These are phyloP conservation scores for Catostylus mosaicus DNA, from an alignment of 30 jellyfish, hydroid and myxozoan genomes.

Conservation along the genomic window DNA sequence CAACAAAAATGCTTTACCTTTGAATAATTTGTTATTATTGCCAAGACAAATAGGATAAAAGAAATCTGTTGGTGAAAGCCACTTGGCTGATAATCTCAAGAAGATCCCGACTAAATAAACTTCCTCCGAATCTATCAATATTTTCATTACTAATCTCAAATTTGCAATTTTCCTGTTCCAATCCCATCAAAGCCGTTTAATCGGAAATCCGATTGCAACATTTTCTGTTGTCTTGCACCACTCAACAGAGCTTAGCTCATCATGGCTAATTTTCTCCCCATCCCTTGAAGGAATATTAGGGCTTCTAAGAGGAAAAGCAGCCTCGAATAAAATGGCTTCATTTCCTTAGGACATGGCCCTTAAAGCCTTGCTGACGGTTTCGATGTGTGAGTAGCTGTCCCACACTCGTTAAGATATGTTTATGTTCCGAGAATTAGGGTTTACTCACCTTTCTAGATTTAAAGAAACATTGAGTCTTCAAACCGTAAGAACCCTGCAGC, in stretches of 20 bases:
- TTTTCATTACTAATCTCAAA: conserved; percentile 13
- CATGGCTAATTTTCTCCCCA: conserved; percentile 3
- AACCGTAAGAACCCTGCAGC: no score
- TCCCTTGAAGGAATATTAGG: not conserved
- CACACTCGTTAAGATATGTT: no score
- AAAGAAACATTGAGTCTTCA: no score
- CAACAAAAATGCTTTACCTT: not conserved
- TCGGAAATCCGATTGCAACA: conserved; percentile 23
- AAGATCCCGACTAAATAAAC: conserved; percentile 43
- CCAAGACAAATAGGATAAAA: not conserved
- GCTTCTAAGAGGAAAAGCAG: no score
- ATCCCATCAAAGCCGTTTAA: not conserved
- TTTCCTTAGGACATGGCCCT: no score
- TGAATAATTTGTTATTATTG: not conserved
- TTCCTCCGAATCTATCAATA: conserved; percentile 42
- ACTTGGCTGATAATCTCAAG: not conserved
- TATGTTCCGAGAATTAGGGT: no score
- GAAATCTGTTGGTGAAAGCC: not conserved
- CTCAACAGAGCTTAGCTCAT: not conserved
- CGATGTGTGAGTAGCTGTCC: no score
- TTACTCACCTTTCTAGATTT: no score
- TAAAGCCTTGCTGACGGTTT: no score
- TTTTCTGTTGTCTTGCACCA: not conserved
- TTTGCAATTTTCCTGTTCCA: conserved; percentile 5
- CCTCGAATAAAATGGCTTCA: no score